These are phyloP conservation scores for Drosophila macrospina DNA, from an alignment of 2,888 invertebrate species.

Conservation along the genomic window DNA sequence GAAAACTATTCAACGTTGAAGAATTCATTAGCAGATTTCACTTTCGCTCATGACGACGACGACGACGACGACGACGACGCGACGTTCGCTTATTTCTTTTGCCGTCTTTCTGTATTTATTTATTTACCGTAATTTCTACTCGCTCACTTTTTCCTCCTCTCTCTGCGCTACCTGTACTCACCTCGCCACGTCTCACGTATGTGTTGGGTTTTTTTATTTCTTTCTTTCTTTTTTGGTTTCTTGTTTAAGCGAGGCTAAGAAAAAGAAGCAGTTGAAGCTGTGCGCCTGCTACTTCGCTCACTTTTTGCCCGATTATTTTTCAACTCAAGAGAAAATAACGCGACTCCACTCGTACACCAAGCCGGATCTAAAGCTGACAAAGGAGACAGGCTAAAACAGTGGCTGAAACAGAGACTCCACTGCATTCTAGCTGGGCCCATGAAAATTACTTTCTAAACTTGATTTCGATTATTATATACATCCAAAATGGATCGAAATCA, in stretches of 20 bases:
- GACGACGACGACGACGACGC: slow-evolving; percentile 61
- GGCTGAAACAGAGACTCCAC: slow-evolving; percentile 2
- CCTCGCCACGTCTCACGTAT: too few species aligned
- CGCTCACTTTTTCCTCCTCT: slow-evolving; percentile 67
- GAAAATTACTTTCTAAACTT: slow-evolving; percentile 64
- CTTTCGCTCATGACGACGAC: slow-evolving; percentile 83
- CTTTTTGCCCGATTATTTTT: slow-evolving; percentile 39
- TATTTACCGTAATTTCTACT: slow-evolving; percentile 82
- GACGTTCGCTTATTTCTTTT: slow-evolving; percentile 74
- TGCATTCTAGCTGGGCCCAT: slow-evolving; percentile 56
- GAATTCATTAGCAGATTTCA: slow-evolving; percentile 85
- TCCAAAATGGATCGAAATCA: too few species aligned
- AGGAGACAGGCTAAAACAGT: slow-evolving; percentile 7
- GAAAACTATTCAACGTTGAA: slow-evolving; percentile 84
- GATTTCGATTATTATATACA: slow-evolving; percentile 31
- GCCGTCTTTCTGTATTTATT: slow-evolving; percentile 60
- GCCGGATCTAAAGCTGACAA: slow-evolving; percentile 64
- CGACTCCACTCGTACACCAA: slow-evolving; percentile 26
- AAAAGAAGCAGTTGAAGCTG: slow-evolving; percentile 54
- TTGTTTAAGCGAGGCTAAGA: slow-evolving; percentile 52
- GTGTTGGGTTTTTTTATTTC: slow-evolving; percentile 25
- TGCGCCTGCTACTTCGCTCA: slow-evolving; percentile 49
- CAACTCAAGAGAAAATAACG: slow-evolving; percentile 60
- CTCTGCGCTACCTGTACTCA: not conserved
- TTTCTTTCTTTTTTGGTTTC: slow-evolving; percentile 40